Evolutionary conservation across 2,113 vertebrate species (phyloP).

Genomic region (Dipodomys merriami): DNA sequence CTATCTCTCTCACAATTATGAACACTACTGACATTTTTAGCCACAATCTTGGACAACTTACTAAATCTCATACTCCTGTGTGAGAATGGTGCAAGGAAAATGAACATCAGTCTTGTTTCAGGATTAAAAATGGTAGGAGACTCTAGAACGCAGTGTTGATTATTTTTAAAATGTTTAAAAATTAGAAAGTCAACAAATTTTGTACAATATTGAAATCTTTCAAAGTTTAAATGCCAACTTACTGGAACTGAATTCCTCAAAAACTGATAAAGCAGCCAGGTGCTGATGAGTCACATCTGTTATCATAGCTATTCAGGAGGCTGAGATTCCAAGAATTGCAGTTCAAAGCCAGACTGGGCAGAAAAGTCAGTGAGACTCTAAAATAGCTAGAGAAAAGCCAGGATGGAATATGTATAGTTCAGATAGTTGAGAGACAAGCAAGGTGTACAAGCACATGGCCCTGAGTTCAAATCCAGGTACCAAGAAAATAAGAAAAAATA

Average conservation of each 20-base stretch:
- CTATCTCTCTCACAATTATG: neutral
- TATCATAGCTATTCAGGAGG: too few species aligned
- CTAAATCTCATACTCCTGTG: too few species aligned
- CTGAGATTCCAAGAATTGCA: too few species aligned
- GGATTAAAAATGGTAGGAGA: neutral
- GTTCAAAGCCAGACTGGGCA: too few species aligned
- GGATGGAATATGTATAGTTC: too few species aligned
- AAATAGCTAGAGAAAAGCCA: too few species aligned
- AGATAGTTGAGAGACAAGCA: too few species aligned
- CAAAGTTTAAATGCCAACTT: slow-evolving; percentile 27
- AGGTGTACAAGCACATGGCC: too few species aligned
- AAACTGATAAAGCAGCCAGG: neutral
- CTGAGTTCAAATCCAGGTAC: too few species aligned
- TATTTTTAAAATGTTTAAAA: slow-evolving; percentile 29
- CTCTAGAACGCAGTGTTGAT: neutral
- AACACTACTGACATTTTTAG: neutral
- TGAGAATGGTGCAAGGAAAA: slow-evolving; percentile 29
- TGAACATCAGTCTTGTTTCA: neutral
- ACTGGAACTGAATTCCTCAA: neutral
- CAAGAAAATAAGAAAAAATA: too few species aligned
- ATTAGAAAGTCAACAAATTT: slow-evolving; percentile 6
- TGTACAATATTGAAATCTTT: slow-evolving; percentile 5
- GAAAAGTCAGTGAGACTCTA: too few species aligned
- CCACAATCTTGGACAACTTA: neutral
- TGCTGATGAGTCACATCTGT: too few species aligned